Base-by-base conservation (phyloP, 2,888 invertebrate species). In the Drosophila mulleri region DNA sequence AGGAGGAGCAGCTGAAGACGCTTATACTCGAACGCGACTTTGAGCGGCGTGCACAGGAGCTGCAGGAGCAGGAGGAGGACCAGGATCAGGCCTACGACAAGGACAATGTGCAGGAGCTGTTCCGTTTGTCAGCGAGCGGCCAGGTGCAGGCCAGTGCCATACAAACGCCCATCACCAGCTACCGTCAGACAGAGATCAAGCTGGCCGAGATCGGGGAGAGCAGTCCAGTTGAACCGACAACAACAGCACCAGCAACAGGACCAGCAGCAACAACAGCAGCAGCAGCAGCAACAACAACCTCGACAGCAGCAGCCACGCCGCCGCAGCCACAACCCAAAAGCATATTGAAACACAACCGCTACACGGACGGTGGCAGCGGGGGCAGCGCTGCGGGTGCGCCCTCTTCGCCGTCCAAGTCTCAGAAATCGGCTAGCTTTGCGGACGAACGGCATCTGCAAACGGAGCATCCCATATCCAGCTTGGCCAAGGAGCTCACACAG, bases 21-120 rank as follows among this genome's bases (percentile, higher is more conserved):
- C 94, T 99, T 64, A 96, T 96, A 77, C 94, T 98, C n/a, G 98
- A 99, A 91, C 94, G 97, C 70, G 98, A 99, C 93, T 99, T 99
- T 92, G 98, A 98, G 91, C 95, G 97, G 57, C 94, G 98, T 54
- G 98, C 98, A 4, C 96, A 96, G 90, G 97, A 98, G 93, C 94
- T 94, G 39, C 95, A 94, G 66, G 95, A 94, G 78, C 95, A 95
- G 74, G 96, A 95, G 83, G 96, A 96, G 58, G 96, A 95, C 72
- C 88, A 79, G 44, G 93, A 93, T 42, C 82, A 88, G 12, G 77
- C 86, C 12, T 93, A 91, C 62, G 91, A 91, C 63, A 93, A 93
- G 77, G 92, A 93, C 14, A 92, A 90, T 65, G 93, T 94, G 12
- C 94, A 95, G 71, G 94, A 94, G 56, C 91, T 94, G 7, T 90